Evolutionary conservation across 2,113 vertebrate species (phyloP).

Genomic region (Strix uralensis): DNA sequence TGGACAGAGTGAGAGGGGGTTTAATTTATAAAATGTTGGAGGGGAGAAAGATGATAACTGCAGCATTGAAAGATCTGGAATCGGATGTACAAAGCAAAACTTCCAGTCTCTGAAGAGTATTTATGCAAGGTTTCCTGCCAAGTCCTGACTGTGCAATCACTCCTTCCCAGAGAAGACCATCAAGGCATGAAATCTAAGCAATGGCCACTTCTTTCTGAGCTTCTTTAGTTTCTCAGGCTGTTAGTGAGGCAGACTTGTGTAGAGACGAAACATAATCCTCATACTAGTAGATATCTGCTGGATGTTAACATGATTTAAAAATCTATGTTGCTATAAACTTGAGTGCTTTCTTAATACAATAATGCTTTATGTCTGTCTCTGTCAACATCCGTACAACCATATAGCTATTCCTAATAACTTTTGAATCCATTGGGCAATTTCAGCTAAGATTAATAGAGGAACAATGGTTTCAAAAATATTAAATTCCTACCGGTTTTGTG

Average conservation of each 20-base stretch:
- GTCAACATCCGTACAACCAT: background rate
- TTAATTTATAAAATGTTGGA: background rate
- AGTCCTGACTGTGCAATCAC: background rate
- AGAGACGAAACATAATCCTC: background rate
- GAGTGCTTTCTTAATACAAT: background rate
- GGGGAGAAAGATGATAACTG: background rate
- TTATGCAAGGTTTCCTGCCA: background rate
- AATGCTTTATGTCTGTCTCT: background rate
- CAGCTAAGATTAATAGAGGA: background rate
- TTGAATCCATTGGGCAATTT: background rate
- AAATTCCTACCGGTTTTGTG: background rate
- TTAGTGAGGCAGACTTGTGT: background rate
- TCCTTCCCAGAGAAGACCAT: background rate
- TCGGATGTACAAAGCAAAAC: background rate
- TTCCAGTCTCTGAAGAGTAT: background rate
- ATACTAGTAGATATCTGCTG: background rate
- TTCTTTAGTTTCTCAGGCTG: background rate
- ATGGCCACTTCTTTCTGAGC: background rate
- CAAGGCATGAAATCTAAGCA: background rate
- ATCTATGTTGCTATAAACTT: background rate
- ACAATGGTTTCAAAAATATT: background rate
- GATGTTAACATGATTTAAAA: background rate
- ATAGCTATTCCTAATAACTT: background rate
- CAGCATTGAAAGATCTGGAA: background rate
- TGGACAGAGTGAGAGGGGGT: background rate